These are phyloP conservation scores for Macrotis lagotis DNA, from an alignment of 2,113 vertebrate genomes.

Conservation along the genomic window DNA sequence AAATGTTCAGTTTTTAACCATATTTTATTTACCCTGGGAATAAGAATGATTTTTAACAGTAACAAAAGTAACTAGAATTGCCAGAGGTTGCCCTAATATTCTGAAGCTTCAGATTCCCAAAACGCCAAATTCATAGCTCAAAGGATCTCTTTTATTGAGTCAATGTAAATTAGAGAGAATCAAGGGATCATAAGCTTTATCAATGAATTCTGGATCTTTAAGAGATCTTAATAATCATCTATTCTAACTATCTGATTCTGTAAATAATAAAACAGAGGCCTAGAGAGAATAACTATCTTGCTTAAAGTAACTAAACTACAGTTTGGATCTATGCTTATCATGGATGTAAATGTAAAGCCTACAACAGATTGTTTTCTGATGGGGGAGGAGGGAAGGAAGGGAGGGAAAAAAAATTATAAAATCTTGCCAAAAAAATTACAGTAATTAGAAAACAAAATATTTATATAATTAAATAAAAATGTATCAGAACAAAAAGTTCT, in stretches of 20 bases:
- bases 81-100: not conserved
- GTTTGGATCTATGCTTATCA: too few relatives aligned
- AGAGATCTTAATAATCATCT: not conserved
- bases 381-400: too few relatives aligned
- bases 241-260: not conserved
- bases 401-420: too few relatives aligned
- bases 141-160: not conserved
- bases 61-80: not conserved
- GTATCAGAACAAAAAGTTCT: not conserved
- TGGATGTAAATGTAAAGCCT: too few relatives aligned
- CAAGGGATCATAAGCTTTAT: not conserved
- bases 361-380: too few relatives aligned
- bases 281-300: not conserved
- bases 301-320: not conserved
- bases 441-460: too few relatives aligned
- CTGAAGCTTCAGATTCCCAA: not conserved
- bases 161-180: not conserved
- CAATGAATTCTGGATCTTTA: not conserved
- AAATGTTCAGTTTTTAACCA: not conserved
- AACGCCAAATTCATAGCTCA: not conserved
- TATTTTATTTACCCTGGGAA: not conserved
- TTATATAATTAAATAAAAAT: too few relatives aligned
- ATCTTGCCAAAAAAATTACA: too few relatives aligned
- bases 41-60: not conserved
- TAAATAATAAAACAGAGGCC: not conserved